phyloP scores from a whole-genome alignment of 2,888 invertebrate genomes.

The Leucophenga maculata region DNA sequence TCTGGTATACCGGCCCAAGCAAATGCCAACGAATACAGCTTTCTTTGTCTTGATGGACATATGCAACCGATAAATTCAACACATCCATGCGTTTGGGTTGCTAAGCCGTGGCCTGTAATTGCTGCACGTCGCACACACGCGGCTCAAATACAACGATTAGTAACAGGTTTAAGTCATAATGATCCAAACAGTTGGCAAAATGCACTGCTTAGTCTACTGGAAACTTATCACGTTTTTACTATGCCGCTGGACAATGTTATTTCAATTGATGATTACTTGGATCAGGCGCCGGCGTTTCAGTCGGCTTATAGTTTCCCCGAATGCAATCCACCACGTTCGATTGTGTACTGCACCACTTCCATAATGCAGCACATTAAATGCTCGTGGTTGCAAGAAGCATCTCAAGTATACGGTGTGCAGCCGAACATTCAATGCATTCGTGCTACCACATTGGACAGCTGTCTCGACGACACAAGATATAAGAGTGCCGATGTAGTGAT shows the following conservation, averaged over 20 bases:
- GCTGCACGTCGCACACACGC: slow-evolving; percentile 76
- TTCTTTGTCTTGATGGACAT: slow-evolving; percentile 84
- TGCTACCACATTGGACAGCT: slow-evolving; percentile 76
- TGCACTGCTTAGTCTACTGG: slow-evolving; percentile 77
- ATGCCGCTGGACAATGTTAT: slow-evolving; percentile 76
- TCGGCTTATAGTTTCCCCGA: slow-evolving; percentile 80
- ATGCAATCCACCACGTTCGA: slow-evolving; percentile 79
- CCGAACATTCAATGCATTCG: slow-evolving; percentile 86
- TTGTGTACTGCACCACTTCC: slow-evolving; percentile 80
- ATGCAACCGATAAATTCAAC: slow-evolving; percentile 75
- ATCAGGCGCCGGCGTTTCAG: slow-evolving; percentile 76
- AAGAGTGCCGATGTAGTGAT: slow-evolving; percentile 82
- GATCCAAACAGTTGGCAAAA: slow-evolving; percentile 74
- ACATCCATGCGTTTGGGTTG: slow-evolving; percentile 84
- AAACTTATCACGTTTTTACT: slow-evolving; percentile 75
- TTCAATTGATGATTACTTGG: slow-evolving; percentile 79
- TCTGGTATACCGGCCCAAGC: slow-evolving; percentile 69
- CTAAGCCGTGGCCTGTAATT: slow-evolving; percentile 84
- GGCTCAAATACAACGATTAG: slow-evolving; percentile 74
- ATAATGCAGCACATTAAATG: slow-evolving; percentile 84
- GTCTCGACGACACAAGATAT: slow-evolving; percentile 78
- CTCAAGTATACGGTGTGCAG: slow-evolving; percentile 81
- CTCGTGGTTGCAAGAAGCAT: slow-evolving; percentile 82
- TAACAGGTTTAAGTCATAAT: slow-evolving; percentile 71
- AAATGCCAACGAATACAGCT: slow-evolving; percentile 76